These are phyloP conservation scores for Gila robusta DNA, from an alignment of 2,797 vertebrate genomes.

Conservation along the genomic window DNA sequence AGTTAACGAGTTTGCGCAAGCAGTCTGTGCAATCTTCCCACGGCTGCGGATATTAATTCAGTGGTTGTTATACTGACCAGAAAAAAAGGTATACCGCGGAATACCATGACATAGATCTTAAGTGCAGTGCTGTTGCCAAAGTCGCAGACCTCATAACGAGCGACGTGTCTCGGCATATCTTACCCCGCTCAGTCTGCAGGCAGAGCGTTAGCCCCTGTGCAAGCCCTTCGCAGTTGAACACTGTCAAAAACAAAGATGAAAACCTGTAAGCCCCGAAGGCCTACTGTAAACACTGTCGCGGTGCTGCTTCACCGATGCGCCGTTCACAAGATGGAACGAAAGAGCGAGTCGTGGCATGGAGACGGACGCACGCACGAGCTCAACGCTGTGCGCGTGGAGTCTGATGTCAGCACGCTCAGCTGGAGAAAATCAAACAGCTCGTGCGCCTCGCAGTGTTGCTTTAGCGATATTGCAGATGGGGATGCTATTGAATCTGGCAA, in stretches of 20 bases:
- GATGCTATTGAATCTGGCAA: background rate
- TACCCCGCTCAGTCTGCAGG: slow-evolving; percentile 71
- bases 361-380: slow-evolving; percentile 76
- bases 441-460: slow-evolving; percentile 67
- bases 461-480: slow-evolving; percentile 62
- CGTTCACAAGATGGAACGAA: slow-evolving; percentile 82
- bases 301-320: slow-evolving; percentile 64
- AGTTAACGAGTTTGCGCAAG: slow-evolving; percentile 45
- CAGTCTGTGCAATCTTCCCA: slow-evolving; percentile 38
- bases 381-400: slow-evolving; percentile 75
- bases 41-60: slow-evolving; percentile 5
- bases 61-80: slow-evolving; percentile 22
- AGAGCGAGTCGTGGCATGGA: slow-evolving; percentile 83
- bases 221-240: slow-evolving; percentile 66
- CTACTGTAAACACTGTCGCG: slow-evolving; percentile 66
- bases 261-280: slow-evolving; percentile 60
- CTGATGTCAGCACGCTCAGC: slow-evolving; percentile 82
- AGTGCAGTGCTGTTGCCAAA: slow-evolving; percentile 66
- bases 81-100: slow-evolving; percentile 40
- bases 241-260: slow-evolving; percentile 63
- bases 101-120: slow-evolving; percentile 64
- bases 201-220: slow-evolving; percentile 64
- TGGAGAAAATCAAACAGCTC: slow-evolving; percentile 46
- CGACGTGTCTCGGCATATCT: slow-evolving; percentile 66
- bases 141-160: slow-evolving; percentile 62